Conservation (phyloP, 1,140 invertebrate genomes). For the Cydia strobilella region DNA sequence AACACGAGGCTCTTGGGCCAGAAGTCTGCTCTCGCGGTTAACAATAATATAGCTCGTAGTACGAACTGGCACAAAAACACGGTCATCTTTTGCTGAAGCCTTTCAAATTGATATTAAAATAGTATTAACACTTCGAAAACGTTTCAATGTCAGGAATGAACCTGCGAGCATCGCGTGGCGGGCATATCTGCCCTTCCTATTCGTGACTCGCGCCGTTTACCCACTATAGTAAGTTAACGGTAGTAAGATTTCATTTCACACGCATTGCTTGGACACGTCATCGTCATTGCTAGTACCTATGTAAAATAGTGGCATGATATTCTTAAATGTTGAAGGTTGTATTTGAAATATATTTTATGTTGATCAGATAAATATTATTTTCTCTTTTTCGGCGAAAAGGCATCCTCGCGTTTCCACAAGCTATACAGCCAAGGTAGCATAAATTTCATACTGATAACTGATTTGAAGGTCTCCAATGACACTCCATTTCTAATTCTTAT, state of each 20-base stretch:
- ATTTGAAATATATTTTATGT: too few species aligned
- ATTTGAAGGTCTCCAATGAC: too few species aligned
- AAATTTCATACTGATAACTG: too few species aligned
- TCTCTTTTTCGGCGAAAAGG: too few species aligned
- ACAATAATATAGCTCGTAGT: too few species aligned
- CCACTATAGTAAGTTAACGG: conserved; percentile 16
- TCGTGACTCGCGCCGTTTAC: conserved; percentile 15
- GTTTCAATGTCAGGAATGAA: conserved; percentile 16
- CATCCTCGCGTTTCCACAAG: too few species aligned
- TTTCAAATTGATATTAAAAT: background rate
- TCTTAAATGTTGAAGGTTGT: background rate
- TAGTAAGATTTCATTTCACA: conserved; percentile 19
- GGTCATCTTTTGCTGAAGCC: background rate
- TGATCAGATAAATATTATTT: too few species aligned
- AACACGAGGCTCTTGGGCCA: too few species aligned
- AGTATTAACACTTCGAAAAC: background rate
- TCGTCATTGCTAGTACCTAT: background rate
- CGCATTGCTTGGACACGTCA: conserved; percentile 14
- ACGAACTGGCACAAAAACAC: too few species aligned
- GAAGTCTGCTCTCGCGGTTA: too few species aligned
- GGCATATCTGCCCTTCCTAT: conserved; percentile 15
- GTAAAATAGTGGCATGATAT: background rate
- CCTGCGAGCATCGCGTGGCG: conserved; percentile 7
- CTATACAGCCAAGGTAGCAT: too few species aligned
- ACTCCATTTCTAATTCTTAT: too few species aligned